A percentile compares a stretch with the other conserved stretches of the same genome.
These are phyloP conservation scores for Luffia ferchaultella DNA, from an alignment of 2,888 invertebrate species.

Conservation along the genomic window DNA sequence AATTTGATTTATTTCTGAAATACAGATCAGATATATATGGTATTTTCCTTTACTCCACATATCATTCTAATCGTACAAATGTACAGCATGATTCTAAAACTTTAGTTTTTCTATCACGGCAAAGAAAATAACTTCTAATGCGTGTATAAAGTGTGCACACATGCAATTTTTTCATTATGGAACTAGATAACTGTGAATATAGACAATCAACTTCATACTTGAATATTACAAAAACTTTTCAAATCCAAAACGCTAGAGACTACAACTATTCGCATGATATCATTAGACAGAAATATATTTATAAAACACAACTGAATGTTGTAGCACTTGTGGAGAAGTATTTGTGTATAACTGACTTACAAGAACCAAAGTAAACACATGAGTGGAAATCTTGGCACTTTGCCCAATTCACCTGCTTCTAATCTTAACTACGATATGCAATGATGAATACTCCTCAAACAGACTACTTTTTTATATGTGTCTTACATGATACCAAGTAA, in stretches of 20 bases:
- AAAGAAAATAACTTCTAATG: too few relatives aligned
- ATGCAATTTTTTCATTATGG: too few relatives aligned
- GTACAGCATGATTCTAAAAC: too few relatives aligned
- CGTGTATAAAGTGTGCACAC: too few relatives aligned
- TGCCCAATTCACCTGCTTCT: slow-evolving; percentile 6
- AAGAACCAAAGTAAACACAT: not conserved
- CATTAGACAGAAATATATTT: not conserved
- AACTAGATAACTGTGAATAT: too few relatives aligned
- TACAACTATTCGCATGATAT: not conserved
- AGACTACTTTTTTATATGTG: too few relatives aligned
- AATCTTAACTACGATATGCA: not conserved
- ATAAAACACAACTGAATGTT: not conserved
- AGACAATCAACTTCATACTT: not conserved
- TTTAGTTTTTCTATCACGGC: too few relatives aligned
- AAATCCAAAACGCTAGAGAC: not conserved
- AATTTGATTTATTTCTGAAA: too few relatives aligned
- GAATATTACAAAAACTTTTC: not conserved
- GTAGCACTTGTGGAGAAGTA: not conserved
- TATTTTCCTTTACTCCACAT: too few relatives aligned
- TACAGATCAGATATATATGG: too few relatives aligned
- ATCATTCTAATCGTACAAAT: too few relatives aligned
- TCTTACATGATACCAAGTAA: too few relatives aligned
- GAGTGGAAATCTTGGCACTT: not conserved
- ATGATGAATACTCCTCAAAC: not conserved
- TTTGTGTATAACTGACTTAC: not conserved